Conservation (phyloP, 2,888 invertebrate species). For the Spialia ferax region DNA sequence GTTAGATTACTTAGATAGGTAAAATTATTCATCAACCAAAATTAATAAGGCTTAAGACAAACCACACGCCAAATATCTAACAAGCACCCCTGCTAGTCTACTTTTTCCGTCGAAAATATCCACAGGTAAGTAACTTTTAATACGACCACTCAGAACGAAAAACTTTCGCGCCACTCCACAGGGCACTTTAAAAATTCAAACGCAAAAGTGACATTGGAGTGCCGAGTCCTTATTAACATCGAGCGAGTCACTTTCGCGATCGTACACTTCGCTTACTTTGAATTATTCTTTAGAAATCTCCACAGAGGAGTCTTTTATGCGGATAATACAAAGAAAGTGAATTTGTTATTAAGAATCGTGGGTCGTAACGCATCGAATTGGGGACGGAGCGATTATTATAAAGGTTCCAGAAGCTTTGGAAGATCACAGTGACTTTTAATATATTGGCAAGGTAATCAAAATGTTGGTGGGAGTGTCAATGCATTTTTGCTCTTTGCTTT, state of each 20-base stretch:
- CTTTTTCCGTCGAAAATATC: too few relatives aligned
- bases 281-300: conserved; percentile 47
- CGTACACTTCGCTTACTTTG: conserved; percentile 38
- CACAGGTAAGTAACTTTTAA: background rate
- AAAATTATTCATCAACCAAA: too few relatives aligned
- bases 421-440: conserved; percentile 1
- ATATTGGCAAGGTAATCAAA: too few relatives aligned
- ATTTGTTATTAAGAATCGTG: conserved; percentile 27
- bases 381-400: conserved; percentile 11
- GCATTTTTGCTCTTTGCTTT: too few relatives aligned
- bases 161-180: conserved; percentile 15
- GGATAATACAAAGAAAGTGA: conserved; percentile 41
- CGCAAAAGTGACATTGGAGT: conserved; percentile 38
- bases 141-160: conserved; percentile 15
- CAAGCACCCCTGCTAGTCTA: too few relatives aligned
- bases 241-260: conserved; percentile 38
- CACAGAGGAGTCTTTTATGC: conserved; percentile 42
- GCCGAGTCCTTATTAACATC: conserved; percentile 44
- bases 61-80: too few relatives aligned
- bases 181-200: conserved; percentile 39
- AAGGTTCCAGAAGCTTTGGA: background rate
- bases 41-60: too few relatives aligned
- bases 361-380: conserved; percentile 20
- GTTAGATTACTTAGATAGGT: too few relatives aligned
- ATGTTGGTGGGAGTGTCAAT: too few relatives aligned